phyloP scores from a whole-genome alignment of 1,140 invertebrate species.

The Pseudachorutes palmiensis region DNA sequence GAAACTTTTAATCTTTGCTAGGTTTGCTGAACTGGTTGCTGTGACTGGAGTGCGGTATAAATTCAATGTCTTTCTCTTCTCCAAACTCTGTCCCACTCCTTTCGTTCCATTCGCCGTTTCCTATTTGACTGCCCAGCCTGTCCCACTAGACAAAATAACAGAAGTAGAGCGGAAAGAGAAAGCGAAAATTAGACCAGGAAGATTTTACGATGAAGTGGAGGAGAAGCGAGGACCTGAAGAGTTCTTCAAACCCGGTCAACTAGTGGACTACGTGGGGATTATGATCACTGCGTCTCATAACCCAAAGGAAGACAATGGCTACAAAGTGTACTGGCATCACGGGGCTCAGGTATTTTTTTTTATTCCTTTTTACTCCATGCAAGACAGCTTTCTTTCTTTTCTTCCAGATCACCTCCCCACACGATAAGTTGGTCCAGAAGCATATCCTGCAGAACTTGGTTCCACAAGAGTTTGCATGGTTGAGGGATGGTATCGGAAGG shows the following conservation, averaged over 20 bases:
- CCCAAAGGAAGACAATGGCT: slow-evolving; percentile 98
- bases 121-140: slow-evolving; percentile 57
- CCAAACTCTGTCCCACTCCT: slow-evolving; percentile 77
- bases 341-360: slow-evolving; percentile 61
- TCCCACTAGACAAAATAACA: too few relatives aligned
- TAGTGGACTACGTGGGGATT: slow-evolving; percentile 54
- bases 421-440: slow-evolving; percentile 79
- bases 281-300: slow-evolving; percentile 99
- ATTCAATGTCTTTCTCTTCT: slow-evolving; percentile 77
- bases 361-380: too few relatives aligned
- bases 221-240: too few relatives aligned
- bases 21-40: slow-evolving; percentile 85
- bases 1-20: slow-evolving; percentile 42
- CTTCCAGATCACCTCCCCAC: slow-evolving; percentile 76
- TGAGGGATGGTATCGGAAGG: slow-evolving; percentile 40
- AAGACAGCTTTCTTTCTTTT: too few relatives aligned
- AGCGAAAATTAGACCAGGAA: neutral
- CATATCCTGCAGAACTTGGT: slow-evolving; percentile 68
- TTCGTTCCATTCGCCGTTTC: slow-evolving; percentile 77
- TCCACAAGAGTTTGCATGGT: slow-evolving; percentile 61
- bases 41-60: slow-evolving; percentile 67
- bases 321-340: slow-evolving; percentile 95
- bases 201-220: neutral
- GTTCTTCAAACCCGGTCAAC: too few relatives aligned
- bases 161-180: too few relatives aligned